Evolutionary conservation across 2,113 vertebrate species (phyloP).

Genomic region (Lepisosteus oculatus): DNA sequence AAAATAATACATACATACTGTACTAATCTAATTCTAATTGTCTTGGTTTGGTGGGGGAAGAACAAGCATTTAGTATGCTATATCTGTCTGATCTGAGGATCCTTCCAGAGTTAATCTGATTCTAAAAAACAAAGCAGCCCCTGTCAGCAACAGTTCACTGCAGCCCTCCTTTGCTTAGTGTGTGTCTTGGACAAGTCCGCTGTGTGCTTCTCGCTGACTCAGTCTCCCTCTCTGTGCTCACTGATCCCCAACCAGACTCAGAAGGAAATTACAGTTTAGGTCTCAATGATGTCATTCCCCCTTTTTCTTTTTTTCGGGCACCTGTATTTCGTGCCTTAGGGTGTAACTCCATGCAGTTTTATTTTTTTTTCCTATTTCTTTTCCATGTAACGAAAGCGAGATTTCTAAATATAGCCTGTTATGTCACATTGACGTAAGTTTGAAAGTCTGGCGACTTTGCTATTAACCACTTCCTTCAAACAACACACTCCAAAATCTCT

Average conservation of each 20-base stretch:
- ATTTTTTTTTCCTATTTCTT: not conserved
- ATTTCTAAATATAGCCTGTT: slow-evolving; percentile 1
- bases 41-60: too few relatives aligned
- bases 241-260: slow-evolving; percentile 41
- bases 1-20: too few relatives aligned
- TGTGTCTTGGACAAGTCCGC: slow-evolving; percentile 32
- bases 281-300: slow-evolving; percentile 51
- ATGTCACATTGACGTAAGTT: not conserved
- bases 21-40: too few relatives aligned
- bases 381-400: not conserved
- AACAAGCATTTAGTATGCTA: not conserved
- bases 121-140: not conserved
- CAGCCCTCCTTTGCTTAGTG: not conserved
- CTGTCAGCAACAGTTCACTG: not conserved
- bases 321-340: not conserved
- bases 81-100: not conserved
- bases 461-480: slow-evolving; percentile 15
- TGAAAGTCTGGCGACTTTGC: not conserved
- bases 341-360: not conserved
- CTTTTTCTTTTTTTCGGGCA: not conserved
- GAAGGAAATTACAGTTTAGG: slow-evolving; percentile 38
- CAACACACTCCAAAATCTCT: not conserved
- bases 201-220: slow-evolving; percentile 38
- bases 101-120: not conserved
- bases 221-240: slow-evolving; percentile 37